Evolutionary conservation across 2,797 vertebrate species (phyloP), one percentile per base, ranked within the genome.

Genomic region (Sylvilagus floridanus): DNA sequence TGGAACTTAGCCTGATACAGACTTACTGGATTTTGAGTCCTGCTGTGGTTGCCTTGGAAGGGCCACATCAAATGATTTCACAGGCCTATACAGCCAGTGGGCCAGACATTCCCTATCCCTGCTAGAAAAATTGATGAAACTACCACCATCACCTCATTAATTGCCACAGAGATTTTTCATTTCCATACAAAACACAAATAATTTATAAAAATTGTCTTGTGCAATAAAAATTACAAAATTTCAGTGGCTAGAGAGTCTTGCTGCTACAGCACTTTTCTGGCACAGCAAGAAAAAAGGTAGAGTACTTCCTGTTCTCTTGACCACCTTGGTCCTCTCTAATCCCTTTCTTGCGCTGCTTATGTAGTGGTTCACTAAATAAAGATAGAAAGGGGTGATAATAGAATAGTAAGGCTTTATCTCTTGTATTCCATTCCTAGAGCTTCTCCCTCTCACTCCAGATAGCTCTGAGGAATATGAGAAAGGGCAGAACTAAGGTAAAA

Each of bases 171-270:
- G 63, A 85, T 62, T 87, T 93, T 91, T 82, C 4, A 62, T 37
- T 96, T 93, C 57, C 82, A 10, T 37, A 95, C 81, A 89, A 95
- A 91, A 86, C 52, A 88, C 10, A 76, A 88, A 72, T 3, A 7
- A 57, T 72, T 57, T 81, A 42, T 79, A 3, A 77, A 84, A 94
- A 88, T 62, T 14, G 7, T 19, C 30, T 42, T 5, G 21, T n/a
- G 35, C 30, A 87, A 50, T 62, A 78, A 90, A 93, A 65, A 66
- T 62, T 68, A 92, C 50, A 62, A 47, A 63, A 81, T 63, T 77
- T 68, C 13, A 89, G n/a, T 54, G 42, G 65, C 50, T 57, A 22
- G 7, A 90, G 83, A 85, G 65, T 35, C 47, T 88, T 84, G 52
- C 26, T 75, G 14, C 26, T 54, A 65, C 66, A n/a, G 37, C n/a